phyloP scores from a whole-genome alignment of 2,113 vertebrate genomes.

The Galbula dea region DNA sequence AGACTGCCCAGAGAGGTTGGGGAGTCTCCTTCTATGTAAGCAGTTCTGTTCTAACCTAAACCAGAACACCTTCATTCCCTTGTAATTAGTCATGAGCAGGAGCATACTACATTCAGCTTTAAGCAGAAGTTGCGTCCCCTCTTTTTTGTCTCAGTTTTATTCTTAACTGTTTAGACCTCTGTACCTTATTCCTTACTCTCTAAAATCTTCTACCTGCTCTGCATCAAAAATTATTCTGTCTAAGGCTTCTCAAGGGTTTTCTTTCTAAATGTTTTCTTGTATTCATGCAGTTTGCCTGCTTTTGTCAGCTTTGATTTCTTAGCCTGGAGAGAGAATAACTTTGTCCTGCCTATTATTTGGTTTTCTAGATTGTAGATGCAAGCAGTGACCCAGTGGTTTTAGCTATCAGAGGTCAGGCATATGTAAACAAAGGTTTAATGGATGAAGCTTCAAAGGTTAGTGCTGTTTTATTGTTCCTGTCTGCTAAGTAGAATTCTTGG shows the following conservation, averaged over 20 bases:
- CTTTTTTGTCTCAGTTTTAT: neutral
- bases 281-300: neutral
- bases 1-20: too few species aligned
- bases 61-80: neutral
- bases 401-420: constrained; percentile 80
- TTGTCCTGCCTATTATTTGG: neutral
- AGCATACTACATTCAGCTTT: neutral
- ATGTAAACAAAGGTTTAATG: constrained; percentile 79
- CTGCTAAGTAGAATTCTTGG: neutral
- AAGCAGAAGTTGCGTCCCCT: neutral
- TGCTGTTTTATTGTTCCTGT: neutral
- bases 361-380: constrained; percentile 80
- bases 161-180: neutral
- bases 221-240: neutral
- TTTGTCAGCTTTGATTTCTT: neutral
- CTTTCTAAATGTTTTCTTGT: neutral
- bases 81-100: neutral
- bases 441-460: constrained; percentile 84
- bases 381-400: constrained; percentile 77
- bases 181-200: neutral
- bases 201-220: neutral
- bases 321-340: neutral
- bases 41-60: too few species aligned
- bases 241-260: neutral
- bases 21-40: too few species aligned